Percentiles rank a stretch among this genome's conserved stretches.
Conservation (phyloP, 2,888 invertebrate genomes). For the Lapara coniferarum region DNA sequence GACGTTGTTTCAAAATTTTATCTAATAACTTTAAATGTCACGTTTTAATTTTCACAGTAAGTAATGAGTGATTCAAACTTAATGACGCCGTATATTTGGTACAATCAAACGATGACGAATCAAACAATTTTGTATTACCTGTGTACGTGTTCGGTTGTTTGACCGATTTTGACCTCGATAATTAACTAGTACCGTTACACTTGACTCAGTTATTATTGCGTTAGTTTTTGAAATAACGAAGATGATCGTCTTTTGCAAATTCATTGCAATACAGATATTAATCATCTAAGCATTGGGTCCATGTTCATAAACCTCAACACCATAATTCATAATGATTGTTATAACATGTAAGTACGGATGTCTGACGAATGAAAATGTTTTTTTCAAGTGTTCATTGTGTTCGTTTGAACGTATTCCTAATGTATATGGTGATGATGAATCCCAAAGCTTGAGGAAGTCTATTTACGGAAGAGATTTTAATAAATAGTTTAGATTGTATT, state of each 20-base stretch:
- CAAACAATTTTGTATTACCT: constrained; percentile 61
- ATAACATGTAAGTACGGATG: neutral
- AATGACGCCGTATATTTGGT: constrained; percentile 11
- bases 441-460: constrained; percentile 73
- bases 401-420: constrained; percentile 35
- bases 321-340: neutral
- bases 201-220: constrained; percentile 75
- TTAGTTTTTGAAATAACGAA: constrained; percentile 67
- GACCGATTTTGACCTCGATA: constrained; percentile 77
- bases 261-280: constrained; percentile 52
- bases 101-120: constrained; percentile 57
- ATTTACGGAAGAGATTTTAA: constrained; percentile 77
- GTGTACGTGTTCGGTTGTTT: constrained; percentile 60
- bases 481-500: constrained; percentile 74
- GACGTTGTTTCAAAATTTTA: constrained; percentile 1
- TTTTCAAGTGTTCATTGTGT: constrained; percentile 35
- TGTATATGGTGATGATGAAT: constrained; percentile 50
- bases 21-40: neutral
- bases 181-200: constrained; percentile 79
- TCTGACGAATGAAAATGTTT: constrained; percentile 34
- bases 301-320: neutral
- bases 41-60: neutral
- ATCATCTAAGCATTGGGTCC: constrained; percentile 26
- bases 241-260: constrained; percentile 52
- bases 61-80: constrained; percentile 7